A percentile compares a stretch with the other conserved stretches of the same genome.
Evolutionary conservation across 2,797 vertebrate species (phyloP).

Genomic region (Sitta carolinensis): DNA sequence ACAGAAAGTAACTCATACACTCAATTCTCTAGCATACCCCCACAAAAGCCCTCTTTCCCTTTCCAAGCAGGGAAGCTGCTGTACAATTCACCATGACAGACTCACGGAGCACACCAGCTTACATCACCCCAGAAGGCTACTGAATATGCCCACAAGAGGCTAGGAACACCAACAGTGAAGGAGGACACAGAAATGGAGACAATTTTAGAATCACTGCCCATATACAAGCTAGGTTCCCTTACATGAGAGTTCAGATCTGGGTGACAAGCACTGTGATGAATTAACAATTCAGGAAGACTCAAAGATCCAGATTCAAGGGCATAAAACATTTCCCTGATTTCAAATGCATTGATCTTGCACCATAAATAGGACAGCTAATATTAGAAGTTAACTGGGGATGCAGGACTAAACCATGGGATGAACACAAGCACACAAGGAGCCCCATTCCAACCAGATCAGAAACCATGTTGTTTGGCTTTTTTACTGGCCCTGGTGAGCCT

Average conservation of each 20-base stretch:
- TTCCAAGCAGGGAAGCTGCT: not conserved
- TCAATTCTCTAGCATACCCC: not conserved
- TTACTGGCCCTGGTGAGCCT: not conserved
- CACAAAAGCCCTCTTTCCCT: not conserved
- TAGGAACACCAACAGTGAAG: not conserved
- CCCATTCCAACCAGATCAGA: not conserved
- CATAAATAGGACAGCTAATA: not conserved
- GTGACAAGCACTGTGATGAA: not conserved
- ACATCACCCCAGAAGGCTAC: not conserved
- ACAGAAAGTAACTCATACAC: not conserved
- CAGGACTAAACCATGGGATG: not conserved
- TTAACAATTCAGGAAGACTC: not conserved
- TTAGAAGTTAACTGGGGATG: not conserved
- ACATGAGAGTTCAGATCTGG: not conserved
- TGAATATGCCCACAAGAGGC: not conserved
- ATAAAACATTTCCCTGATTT: not conserved
- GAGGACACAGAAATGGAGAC: not conserved
- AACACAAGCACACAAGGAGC: not conserved
- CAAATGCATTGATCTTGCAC: not conserved
- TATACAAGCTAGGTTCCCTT: not conserved
- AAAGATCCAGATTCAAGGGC: not conserved
- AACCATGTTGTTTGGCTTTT: fast-evolving
- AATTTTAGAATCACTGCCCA: not conserved
- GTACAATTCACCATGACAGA: not conserved
- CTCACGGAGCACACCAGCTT: not conserved